phyloP scores from a whole-genome alignment of 2,797 vertebrate genomes.

The Alfaro cultratus region DNA sequence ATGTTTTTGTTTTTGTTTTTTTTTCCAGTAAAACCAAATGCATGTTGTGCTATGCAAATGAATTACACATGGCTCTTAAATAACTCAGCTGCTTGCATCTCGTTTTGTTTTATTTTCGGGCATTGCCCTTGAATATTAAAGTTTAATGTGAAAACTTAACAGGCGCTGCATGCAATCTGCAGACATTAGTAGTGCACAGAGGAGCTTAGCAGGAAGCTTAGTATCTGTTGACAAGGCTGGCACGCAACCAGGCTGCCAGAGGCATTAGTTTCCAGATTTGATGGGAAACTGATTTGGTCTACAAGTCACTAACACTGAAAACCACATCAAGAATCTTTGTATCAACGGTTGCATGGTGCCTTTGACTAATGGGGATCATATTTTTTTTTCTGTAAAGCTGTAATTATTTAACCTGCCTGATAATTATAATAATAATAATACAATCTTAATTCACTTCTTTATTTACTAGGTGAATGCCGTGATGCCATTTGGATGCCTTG shows the following conservation, averaged over 20 bases:
- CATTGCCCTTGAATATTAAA: conserved; percentile 60
- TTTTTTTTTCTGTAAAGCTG: conserved; percentile 48
- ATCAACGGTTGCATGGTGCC: background rate
- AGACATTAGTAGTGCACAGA: conserved; percentile 62
- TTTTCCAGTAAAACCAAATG: conserved; percentile 25
- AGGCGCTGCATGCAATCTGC: conserved; percentile 66
- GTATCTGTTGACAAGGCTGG: conserved; percentile 71
- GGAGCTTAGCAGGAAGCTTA: conserved; percentile 72
- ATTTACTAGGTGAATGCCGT: conserved; percentile 80
- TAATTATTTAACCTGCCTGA: conserved; percentile 35
- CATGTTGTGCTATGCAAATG: conserved; percentile 1
- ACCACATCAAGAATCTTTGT: conserved; percentile 39
- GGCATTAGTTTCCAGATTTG: conserved; percentile 47
- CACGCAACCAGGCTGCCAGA: conserved; percentile 64
- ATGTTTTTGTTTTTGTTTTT: conserved; percentile 4
- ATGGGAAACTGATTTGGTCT: conserved; percentile 46
- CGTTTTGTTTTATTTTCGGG: conserved; percentile 11
- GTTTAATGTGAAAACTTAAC: conserved; percentile 68
- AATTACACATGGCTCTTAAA: conserved; percentile 23
- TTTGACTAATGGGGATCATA: conserved; percentile 43
- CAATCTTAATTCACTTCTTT: conserved; percentile 18
- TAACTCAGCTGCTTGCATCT: conserved; percentile 53
- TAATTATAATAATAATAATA: background rate
- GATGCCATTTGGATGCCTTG: conserved; percentile 92
- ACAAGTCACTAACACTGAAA: conserved; percentile 29